These are phyloP conservation scores for Muraenolepis orangiensis DNA, from an alignment of 2,797 vertebrate species.

Conservation along the genomic window DNA sequence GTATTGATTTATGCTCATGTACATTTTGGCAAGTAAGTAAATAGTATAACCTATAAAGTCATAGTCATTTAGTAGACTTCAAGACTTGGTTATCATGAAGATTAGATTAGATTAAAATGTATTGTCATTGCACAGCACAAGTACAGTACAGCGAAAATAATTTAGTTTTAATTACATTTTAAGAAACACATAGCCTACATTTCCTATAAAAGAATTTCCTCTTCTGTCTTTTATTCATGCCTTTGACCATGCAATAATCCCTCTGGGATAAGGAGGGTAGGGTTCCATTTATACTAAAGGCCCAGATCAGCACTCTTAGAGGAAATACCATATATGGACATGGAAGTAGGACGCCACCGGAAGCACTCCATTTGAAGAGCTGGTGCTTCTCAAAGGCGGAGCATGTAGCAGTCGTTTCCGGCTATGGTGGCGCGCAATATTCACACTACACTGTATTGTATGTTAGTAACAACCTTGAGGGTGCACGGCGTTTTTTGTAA, in stretches of 20 bases:
- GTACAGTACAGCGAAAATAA: too few relatives aligned
- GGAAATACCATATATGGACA: constrained; percentile 78
- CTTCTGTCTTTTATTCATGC: background rate
- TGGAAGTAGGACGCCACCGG: constrained; percentile 76
- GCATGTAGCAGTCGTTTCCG: constrained; percentile 70
- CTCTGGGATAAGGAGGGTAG: background rate
- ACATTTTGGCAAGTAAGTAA: background rate
- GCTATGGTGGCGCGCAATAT: constrained; percentile 43
- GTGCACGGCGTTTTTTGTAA: background rate
- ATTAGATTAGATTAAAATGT: too few relatives aligned
- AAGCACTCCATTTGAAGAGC: constrained; percentile 73
- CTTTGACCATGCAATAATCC: background rate
- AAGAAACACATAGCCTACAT: background rate
- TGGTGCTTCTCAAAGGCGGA: constrained; percentile 65
- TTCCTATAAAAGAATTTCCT: background rate
- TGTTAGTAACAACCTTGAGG: background rate
- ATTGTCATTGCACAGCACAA: too few relatives aligned
- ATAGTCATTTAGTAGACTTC: background rate
- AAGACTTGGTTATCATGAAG: too few relatives aligned
- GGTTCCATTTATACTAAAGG: background rate
- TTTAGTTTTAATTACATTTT: too few relatives aligned
- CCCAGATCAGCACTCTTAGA: constrained; percentile 32
- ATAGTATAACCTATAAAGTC: background rate
- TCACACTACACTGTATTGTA: constrained; percentile 24
- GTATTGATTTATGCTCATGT: too few relatives aligned